Evolutionary conservation across 2,797 vertebrate species (phyloP).

Genomic region (Tadarida brasiliensis): DNA sequence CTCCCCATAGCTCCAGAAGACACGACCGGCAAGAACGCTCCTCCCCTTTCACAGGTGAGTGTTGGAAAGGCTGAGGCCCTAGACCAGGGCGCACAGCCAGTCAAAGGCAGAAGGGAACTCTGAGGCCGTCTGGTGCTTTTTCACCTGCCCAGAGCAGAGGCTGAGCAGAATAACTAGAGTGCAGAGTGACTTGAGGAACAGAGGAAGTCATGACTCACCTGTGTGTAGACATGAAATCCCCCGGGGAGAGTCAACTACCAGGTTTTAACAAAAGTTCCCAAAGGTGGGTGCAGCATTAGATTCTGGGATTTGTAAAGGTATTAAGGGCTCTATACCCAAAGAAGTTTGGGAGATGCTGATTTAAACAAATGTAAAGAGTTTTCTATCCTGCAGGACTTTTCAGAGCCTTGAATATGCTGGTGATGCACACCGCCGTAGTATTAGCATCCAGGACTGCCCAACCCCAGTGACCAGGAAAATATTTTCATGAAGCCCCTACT

Average conservation of each 20-base stretch:
- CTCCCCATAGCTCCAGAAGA: background rate
- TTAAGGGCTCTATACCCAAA: background rate
- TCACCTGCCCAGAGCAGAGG: background rate
- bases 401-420: background rate
- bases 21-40: background rate
- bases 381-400: background rate
- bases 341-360: background rate
- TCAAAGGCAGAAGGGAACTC: background rate
- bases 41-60: background rate
- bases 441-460: background rate
- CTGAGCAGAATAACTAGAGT: background rate
- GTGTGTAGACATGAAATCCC: background rate
- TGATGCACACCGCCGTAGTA: background rate
- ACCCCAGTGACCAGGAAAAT: background rate
- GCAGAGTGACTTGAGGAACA: background rate
- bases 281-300: background rate
- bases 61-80: background rate
- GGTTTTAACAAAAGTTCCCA: background rate
- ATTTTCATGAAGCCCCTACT: background rate
- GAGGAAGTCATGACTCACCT: background rate
- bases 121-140: background rate
- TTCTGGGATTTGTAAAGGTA: background rate
- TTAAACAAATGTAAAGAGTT: background rate
- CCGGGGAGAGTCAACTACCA: background rate
- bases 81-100: background rate